Percentiles rank a stretch among this genome's conserved stretches.
phyloP scores from a whole-genome alignment of 1,140 invertebrate species.

The Akabosia matsudoensis region DNA sequence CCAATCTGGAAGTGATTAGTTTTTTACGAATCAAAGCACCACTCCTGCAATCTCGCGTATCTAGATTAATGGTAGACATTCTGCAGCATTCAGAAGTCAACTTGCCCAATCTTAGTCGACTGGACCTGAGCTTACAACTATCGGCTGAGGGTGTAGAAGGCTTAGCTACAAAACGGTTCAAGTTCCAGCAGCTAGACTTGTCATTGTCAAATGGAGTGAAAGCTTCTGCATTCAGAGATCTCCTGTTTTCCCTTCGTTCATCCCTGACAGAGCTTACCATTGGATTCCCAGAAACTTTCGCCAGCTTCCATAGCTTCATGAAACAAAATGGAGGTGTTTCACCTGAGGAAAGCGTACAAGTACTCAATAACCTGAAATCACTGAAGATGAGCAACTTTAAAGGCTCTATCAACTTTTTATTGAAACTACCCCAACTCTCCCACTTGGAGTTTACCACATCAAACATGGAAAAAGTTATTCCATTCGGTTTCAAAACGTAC shows the following conservation, averaged over 20 bases:
- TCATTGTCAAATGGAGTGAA: not conserved
- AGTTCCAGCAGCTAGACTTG: not conserved
- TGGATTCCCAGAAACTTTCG: not conserved
- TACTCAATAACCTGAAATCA: not conserved
- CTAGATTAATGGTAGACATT: not conserved
- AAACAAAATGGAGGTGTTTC: not conserved
- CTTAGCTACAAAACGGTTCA: not conserved
- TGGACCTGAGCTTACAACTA: not conserved
- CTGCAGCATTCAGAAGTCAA: not conserved
- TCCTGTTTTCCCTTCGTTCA: not conserved
- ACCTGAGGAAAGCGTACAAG: not conserved
- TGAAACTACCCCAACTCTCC: not conserved
- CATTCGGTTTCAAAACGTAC: not conserved
- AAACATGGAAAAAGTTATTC: not conserved
- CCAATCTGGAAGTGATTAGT: not conserved
- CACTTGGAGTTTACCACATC: not conserved
- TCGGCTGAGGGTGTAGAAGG: not conserved
- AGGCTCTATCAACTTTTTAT: constrained; percentile 6
- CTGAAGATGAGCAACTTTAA: not conserved
- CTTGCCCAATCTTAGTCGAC: not conserved
- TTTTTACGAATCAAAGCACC: not conserved
- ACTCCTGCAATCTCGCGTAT: not conserved
- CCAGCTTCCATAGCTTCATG: not conserved
- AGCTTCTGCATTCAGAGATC: not conserved
- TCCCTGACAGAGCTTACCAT: not conserved